phyloP scores from a whole-genome alignment of 2,888 invertebrate species.

The Idaea biselata region DNA sequence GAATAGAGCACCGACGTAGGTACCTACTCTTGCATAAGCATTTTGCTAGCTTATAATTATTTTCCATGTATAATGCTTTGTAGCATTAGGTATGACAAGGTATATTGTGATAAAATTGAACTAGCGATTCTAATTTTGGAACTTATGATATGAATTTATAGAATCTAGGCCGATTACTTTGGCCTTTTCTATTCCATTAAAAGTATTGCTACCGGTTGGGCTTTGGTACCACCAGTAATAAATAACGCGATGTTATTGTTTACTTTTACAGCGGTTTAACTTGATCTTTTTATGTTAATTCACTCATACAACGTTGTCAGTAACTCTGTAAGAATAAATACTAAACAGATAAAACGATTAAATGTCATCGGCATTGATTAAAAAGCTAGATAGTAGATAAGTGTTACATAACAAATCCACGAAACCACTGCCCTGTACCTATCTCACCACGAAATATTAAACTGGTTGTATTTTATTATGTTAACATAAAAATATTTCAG shows the following conservation, averaged over 20 bases:
- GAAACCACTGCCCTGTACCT: slow-evolving; percentile 10
- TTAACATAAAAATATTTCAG: slow-evolving; percentile 39
- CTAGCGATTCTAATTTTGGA: neutral
- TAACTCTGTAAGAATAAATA: no score
- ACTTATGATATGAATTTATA: no score
- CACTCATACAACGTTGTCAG: no score
- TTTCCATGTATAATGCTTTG: neutral
- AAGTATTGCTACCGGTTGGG: no score
- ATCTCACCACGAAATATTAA: slow-evolving; percentile 10
- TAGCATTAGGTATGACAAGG: neutral
- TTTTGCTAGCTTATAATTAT: neutral
- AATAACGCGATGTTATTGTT: neutral
- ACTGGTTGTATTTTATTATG: slow-evolving; percentile 18
- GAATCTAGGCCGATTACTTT: no score
- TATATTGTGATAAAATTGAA: neutral
- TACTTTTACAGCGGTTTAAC: neutral
- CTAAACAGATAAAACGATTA: neutral
- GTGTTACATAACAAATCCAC: neutral
- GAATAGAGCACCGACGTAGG: neutral
- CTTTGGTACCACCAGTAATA: neutral
- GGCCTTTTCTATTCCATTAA: no score
- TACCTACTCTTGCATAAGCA: neutral
- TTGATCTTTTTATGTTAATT: no score
- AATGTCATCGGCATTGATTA: neutral
- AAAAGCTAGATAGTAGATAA: neutral